Percentiles rank a stretch among this genome's conserved stretches.
Evolutionary conservation across 2,797 vertebrate genomes (phyloP).

Genomic region (Alca torda): DNA sequence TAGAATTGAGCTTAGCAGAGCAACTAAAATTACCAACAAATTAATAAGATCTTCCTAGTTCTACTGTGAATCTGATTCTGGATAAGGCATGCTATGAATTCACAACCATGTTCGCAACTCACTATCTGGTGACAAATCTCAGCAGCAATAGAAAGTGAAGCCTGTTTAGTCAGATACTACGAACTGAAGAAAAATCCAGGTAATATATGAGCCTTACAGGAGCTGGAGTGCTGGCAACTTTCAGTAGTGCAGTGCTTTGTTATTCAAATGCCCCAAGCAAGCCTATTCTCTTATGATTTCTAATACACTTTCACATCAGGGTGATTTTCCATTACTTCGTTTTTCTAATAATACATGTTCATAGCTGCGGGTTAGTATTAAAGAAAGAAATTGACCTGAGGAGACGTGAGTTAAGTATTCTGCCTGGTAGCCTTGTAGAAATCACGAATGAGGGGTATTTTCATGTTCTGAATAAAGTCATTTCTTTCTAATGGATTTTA

Average conservation of each 20-base stretch:
- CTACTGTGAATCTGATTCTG: background rate
- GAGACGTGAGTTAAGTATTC: conserved; percentile 21
- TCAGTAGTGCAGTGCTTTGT: background rate
- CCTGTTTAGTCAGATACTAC: background rate
- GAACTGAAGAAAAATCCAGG: background rate
- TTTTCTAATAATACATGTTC: conserved; percentile 49
- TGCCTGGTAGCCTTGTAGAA: background rate
- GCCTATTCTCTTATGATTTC: conserved; percentile 40
- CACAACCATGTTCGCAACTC: background rate
- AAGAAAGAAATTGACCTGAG: conserved; percentile 45
- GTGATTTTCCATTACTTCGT: conserved; percentile 58
- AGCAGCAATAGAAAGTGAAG: background rate
- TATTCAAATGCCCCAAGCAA: conserved; percentile 28
- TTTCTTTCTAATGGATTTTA: conserved; percentile 51
- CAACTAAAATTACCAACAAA: background rate
- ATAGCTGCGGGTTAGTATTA: conserved; percentile 45
- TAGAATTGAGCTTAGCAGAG: background rate
- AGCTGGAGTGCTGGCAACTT: background rate
- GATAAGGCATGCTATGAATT: background rate
- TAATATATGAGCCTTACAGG: background rate
- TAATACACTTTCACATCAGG: conserved; percentile 53
- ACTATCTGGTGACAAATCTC: background rate
- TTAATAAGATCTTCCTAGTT: background rate
- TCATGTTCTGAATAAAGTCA: conserved; percentile 6
- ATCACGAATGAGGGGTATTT: background rate